Conservation (phyloP, 2,888 invertebrate species). For the Monochamus alternatus region DNA sequence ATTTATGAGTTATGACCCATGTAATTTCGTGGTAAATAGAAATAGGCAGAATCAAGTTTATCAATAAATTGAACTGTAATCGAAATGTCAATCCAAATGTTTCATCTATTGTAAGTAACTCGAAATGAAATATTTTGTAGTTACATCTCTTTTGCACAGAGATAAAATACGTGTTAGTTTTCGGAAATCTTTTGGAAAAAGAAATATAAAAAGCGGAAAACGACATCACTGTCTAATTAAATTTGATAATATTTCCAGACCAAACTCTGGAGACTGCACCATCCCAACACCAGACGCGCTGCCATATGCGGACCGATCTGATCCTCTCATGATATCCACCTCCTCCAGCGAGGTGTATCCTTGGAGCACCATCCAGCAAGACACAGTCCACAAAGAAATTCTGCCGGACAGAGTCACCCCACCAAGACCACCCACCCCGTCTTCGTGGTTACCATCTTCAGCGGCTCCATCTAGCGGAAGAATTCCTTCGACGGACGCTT, state of each 20-base stretch:
- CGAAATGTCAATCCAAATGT: no score
- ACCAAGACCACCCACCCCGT: slow-evolving; percentile 55
- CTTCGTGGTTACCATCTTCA: slow-evolving; percentile 46
- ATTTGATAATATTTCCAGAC: slow-evolving; percentile 65
- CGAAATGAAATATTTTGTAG: no score
- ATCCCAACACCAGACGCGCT: slow-evolving; percentile 56
- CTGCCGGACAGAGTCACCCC: slow-evolving; percentile 54
- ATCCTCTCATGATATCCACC: slow-evolving; percentile 61
- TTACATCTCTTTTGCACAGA: no score
- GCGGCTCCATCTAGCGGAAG: slow-evolving; percentile 33
- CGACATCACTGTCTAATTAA: no score
- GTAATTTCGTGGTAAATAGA: no score
- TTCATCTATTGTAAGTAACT: no score
- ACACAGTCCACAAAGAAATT: slow-evolving; percentile 57
- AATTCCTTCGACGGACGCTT: slow-evolving; percentile 38
- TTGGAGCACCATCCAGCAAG: slow-evolving; percentile 64
- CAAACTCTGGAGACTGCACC: slow-evolving; percentile 73
- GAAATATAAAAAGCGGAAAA: no score
- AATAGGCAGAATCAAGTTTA: no score
- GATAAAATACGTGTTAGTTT: no score
- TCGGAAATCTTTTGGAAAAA: no score
- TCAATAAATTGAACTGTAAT: no score
- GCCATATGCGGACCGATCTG: slow-evolving; percentile 56
- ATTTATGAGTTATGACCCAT: no score
- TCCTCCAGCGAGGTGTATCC: slow-evolving; percentile 67